These are phyloP conservation scores for Drosophila pallidifrons DNA, from an alignment of 1,140 invertebrate species.

Conservation along the genomic window DNA sequence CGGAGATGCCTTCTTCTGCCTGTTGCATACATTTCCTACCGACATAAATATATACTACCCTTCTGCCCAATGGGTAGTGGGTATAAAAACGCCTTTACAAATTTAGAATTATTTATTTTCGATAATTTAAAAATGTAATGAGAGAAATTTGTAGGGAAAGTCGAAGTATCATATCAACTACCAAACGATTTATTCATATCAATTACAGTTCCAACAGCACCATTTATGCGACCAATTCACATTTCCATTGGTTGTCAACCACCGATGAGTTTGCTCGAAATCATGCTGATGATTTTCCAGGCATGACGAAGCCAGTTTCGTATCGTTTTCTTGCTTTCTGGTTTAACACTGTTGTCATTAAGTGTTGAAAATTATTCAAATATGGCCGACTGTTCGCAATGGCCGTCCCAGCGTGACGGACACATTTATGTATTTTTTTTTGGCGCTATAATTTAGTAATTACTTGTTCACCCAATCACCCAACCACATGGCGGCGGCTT, in stretches of 20 bases:
- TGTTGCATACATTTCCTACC: too few relatives aligned
- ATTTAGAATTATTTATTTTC: not conserved
- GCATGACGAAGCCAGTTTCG: constrained; percentile 42
- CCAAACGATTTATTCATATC: not conserved
- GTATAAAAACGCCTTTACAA: too few relatives aligned
- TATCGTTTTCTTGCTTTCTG: constrained; percentile 5
- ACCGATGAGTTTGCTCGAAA: not conserved
- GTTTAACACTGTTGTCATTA: constrained; percentile 32
- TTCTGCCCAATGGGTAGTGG: too few relatives aligned
- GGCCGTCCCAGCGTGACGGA: constrained; percentile 49
- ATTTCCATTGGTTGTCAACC: constrained; percentile 15
- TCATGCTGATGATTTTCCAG: constrained; percentile 31
- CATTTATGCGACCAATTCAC: constrained; percentile 12
- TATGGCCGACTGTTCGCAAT: constrained; percentile 49
- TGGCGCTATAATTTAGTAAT: constrained; percentile 58
- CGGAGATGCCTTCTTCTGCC: too few relatives aligned
- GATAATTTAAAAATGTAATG: not conserved
- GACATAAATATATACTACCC: too few relatives aligned
- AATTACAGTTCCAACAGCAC: not conserved
- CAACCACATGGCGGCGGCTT: constrained; percentile 16
- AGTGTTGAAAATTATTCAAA: constrained; percentile 49
- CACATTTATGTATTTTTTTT: constrained; percentile 20
- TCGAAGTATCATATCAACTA: not conserved
- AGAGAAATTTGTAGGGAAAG: not conserved
- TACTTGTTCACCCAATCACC: constrained; percentile 29